Evolutionary conservation across 2,797 vertebrate species (phyloP).

Genomic region (Hozukius guyotensis): DNA sequence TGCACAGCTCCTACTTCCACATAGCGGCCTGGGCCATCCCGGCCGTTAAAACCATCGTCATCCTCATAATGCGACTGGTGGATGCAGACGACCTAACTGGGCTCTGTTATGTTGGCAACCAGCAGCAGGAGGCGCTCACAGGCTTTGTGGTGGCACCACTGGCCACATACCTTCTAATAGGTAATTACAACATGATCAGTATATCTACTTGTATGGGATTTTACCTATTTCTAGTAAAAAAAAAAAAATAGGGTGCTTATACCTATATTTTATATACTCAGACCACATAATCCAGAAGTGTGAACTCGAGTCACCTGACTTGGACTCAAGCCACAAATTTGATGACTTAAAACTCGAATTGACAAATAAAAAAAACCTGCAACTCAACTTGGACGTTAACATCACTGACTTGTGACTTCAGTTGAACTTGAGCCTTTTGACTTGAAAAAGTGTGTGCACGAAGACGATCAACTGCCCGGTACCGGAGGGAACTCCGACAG

Average conservation of each 20-base stretch:
- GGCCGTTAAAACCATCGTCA: slow-evolving; percentile 96
- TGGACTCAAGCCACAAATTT: too few species aligned
- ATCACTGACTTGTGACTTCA: too few species aligned
- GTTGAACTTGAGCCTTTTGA: too few species aligned
- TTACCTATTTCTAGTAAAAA: neutral
- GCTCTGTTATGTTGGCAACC: slow-evolving; percentile 96
- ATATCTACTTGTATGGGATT: neutral
- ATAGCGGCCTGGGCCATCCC: slow-evolving; percentile 99
- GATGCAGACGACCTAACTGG: slow-evolving; percentile 96
- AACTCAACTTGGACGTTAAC: too few species aligned
- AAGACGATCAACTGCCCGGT: too few species aligned
- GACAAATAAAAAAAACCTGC: too few species aligned
- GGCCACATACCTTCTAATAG: slow-evolving; percentile 95
- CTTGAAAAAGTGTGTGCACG: too few species aligned
- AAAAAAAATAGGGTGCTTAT: neutral
- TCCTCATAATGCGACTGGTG: slow-evolving; percentile 97
- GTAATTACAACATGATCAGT: slow-evolving; percentile 36
- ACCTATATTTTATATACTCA: neutral
- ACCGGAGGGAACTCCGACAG: too few species aligned
- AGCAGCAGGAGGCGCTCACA: slow-evolving; percentile 94
- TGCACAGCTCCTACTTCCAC: slow-evolving; percentile 99
- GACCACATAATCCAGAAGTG: too few species aligned
- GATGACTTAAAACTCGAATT: too few species aligned
- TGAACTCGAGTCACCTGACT: too few species aligned
- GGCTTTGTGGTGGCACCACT: slow-evolving; percentile 97